Evolutionary conservation across 2,797 vertebrate species (phyloP), one percentile per base, ranked within the genome.

Genomic region (Gymnothorax reevesii): DNA sequence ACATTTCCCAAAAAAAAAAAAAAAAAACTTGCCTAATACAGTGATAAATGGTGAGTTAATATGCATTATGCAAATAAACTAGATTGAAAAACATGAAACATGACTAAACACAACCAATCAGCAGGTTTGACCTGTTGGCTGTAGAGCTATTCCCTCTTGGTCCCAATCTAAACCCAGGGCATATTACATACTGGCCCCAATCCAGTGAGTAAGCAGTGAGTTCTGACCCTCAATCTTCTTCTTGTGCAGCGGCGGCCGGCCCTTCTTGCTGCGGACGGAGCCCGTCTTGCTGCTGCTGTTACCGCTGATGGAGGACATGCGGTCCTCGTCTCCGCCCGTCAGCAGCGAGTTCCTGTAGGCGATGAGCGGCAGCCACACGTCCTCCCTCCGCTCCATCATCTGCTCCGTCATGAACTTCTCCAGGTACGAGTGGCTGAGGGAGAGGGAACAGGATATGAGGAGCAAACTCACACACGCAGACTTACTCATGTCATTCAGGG

Each of bases 281-380:
- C 97, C 97, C 7, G 98, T 94, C 93, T 99, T 98, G 94, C 98
- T 99, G 94, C 97, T 99, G 91, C 97, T 98, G 90, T 98, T 96
- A n/a, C 96, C 96, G 3, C 98, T 91, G 49, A 97, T 99, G 84
- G 99, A 98, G 0, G 99, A 99, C 96, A 99, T 97, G 89, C 98
- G 96, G 90, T 99, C 98, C 7, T 98, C 97, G 80, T 98, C 98
- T 60, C 98, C 98, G 0, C 99, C 99, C 0, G 99, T 99, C 86
- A 99, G 96, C 90, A 99, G 92, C 0, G 98, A 99, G 95, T 99
- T 99, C 92, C 99, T 96, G 89, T 99, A 99, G 83, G 98, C 98
- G 90, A 99, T 99, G n/a, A 99, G 97, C 1, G 99, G 99, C 90
- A 99, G 97, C 99, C 99, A 99, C 2, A 99, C 97, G 33, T 99